Percentiles rank a stretch among this genome's conserved stretches.
Evolutionary conservation across 1,140 invertebrate species (phyloP).

Genomic region (Coptotermes formosanus): DNA sequence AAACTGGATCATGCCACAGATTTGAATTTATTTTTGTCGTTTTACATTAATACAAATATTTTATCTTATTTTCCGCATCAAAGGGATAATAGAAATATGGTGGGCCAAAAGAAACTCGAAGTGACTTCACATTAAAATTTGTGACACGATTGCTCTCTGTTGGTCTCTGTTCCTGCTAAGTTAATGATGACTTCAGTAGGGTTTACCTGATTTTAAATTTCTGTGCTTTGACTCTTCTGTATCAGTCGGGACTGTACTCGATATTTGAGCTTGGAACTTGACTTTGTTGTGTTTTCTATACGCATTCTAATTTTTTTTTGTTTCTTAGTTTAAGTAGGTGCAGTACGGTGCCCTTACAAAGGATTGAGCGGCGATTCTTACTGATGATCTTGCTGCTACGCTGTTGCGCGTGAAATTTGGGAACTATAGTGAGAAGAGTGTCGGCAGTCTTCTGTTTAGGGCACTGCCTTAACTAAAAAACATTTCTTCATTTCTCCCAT

Average conservation of each 20-base stretch:
- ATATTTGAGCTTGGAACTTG: background rate
- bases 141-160: too few relatives aligned
- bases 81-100: too few relatives aligned
- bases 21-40: too few relatives aligned
- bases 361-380: background rate
- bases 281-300: conserved; percentile 11
- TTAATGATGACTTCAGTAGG: too few relatives aligned
- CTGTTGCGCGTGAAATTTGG: conserved; percentile 14
- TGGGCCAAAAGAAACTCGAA: too few relatives aligned
- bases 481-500: too few relatives aligned
- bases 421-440: background rate
- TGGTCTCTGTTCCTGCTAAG: too few relatives aligned
- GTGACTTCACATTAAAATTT: too few relatives aligned
- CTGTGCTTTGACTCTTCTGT: background rate
- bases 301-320: background rate
- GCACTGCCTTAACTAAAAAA: background rate
- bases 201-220: too few relatives aligned
- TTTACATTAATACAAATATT: too few relatives aligned
- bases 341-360: background rate
- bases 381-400: background rate
- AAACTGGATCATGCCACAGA: too few relatives aligned
- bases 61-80: too few relatives aligned
- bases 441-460: background rate
- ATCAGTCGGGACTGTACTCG: background rate
- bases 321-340: background rate